These are phyloP conservation scores for Acanthacorydalis orientalis DNA, from an alignment of 2,888 invertebrate species.

Conservation along the genomic window DNA sequence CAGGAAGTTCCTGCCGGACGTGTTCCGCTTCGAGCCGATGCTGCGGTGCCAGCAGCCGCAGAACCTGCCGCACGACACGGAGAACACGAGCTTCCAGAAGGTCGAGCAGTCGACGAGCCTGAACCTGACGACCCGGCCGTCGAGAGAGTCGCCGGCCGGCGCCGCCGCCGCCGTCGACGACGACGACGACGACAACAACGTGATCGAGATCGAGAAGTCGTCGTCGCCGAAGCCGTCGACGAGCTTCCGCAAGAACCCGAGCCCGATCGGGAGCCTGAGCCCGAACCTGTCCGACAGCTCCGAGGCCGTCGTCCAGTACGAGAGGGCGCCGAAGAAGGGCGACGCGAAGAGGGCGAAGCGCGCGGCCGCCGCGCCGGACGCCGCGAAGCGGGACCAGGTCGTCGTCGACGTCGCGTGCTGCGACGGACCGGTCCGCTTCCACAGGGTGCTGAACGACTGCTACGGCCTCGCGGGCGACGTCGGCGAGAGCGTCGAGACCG, in stretches of 20 bases:
- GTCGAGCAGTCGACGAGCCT: constrained; percentile 7
- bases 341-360: constrained; percentile 6
- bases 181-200: constrained; percentile 2
- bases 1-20: constrained; percentile 20
- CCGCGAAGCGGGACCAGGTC: constrained; percentile 28
- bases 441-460: constrained; percentile 68
- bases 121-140: constrained; percentile 6
- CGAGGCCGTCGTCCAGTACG: constrained; percentile 11
- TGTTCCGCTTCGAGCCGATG: constrained; percentile 16
- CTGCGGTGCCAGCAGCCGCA: constrained; percentile 10
- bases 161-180: neutral
- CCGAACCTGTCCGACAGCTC: constrained; percentile 13
- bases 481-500: constrained; percentile 19
- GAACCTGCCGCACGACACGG: constrained; percentile 18
- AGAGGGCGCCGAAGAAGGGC: constrained; percentile 9
- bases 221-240: constrained; percentile 3
- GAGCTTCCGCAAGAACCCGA: constrained; percentile 20
- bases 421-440: constrained; percentile 78
- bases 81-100: constrained; percentile 20
- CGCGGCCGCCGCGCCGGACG: constrained; percentile 8
- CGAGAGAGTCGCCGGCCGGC: neutral
- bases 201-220: neutral
- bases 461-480: constrained; percentile 32
- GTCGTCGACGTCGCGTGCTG: constrained; percentile 80
- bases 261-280: constrained; percentile 24